Percentiles rank a stretch among this genome's conserved stretches.
phyloP scores from a whole-genome alignment of 53 echinoderm and acorn worm genomes.

The Paelopatides confundens region DNA sequence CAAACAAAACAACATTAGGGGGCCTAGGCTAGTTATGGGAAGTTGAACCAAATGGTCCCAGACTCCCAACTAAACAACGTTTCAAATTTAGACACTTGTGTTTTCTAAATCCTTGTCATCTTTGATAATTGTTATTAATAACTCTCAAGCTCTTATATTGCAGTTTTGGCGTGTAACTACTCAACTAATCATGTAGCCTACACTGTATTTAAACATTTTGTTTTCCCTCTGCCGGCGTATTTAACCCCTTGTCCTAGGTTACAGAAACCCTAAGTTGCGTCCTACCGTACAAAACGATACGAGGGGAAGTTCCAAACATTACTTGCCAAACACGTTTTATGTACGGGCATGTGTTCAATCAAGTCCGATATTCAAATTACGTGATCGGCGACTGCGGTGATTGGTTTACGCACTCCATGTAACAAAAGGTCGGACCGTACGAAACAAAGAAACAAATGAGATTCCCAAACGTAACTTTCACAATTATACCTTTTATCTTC shows the following conservation, averaged over 20 bases:
- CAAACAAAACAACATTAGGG: too few relatives aligned
- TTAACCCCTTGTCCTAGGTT: slow-evolving; percentile 48
- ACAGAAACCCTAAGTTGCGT: slow-evolving; percentile 14
- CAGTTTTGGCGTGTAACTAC: neutral
- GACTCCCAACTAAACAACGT: neutral
- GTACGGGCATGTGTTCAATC: slow-evolving; percentile 55
- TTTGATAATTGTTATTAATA: neutral
- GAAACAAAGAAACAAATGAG: slow-evolving; percentile 58
- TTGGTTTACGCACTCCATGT: slow-evolving; percentile 52
- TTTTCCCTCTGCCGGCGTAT: slow-evolving; percentile 5
- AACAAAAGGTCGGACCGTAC: slow-evolving; percentile 56
- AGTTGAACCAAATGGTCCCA: slow-evolving; percentile 4
- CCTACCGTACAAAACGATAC: slow-evolving; percentile 42
- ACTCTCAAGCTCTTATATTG: neutral
- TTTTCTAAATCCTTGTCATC: neutral
- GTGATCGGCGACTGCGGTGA: slow-evolving; percentile 58
- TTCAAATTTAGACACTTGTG: neutral
- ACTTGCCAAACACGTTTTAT: slow-evolving; percentile 52
- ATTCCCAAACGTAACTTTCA: slow-evolving; percentile 42
- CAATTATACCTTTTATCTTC: slow-evolving; percentile 35
- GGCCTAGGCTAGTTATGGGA: neutral
- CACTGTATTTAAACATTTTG: slow-evolving; percentile 21
- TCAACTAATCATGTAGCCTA: neutral
- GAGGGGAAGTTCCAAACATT: slow-evolving; percentile 17
- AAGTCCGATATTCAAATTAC: slow-evolving; percentile 58